Conservation (phyloP, 2,888 invertebrate genomes). For the Eupelmus urozonus region DNA sequence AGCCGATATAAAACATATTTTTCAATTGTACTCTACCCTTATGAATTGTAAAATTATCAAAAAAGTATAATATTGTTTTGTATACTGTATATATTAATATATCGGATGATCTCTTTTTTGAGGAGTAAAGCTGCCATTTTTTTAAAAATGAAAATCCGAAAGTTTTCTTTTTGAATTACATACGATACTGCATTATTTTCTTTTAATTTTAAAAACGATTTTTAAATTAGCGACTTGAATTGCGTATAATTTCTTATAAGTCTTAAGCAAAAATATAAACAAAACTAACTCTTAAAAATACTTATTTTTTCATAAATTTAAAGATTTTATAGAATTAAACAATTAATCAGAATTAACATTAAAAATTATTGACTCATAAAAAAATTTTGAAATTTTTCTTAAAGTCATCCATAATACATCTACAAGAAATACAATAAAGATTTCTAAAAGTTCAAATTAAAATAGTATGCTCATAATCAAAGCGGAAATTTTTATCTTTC, state of each 20-base stretch:
- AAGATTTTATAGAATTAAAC: slow-evolving; percentile 22
- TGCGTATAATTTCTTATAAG: background rate
- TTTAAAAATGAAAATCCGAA: slow-evolving; percentile 29
- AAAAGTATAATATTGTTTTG: slow-evolving; percentile 24
- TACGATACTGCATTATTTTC: slow-evolving; percentile 16
- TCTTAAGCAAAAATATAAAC: background rate
- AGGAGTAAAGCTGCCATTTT: slow-evolving; percentile 3
- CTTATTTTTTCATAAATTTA: background rate
- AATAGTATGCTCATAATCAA: slow-evolving; percentile 21
- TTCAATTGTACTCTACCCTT: background rate
- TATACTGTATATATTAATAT: slow-evolving; percentile 11
- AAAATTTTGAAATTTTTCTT: background rate
- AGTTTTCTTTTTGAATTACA: slow-evolving; percentile 19
- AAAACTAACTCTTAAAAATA: background rate
- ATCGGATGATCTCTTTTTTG: slow-evolving; percentile 13
- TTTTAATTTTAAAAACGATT: slow-evolving; percentile 20
- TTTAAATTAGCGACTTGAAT: slow-evolving; percentile 1
- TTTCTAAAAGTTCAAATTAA: slow-evolving; percentile 6
- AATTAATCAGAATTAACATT: slow-evolving; percentile 29
- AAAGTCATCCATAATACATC: slow-evolving; percentile 4
- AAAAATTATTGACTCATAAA: slow-evolving; percentile 21
- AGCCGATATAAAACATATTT: background rate
- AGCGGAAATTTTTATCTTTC: slow-evolving; percentile 10
- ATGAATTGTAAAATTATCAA: slow-evolving; percentile 41
- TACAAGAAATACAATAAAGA: slow-evolving; percentile 7